Conservation (phyloP, 2,888 invertebrate genomes). For the Pseudoips prasinana region DNA sequence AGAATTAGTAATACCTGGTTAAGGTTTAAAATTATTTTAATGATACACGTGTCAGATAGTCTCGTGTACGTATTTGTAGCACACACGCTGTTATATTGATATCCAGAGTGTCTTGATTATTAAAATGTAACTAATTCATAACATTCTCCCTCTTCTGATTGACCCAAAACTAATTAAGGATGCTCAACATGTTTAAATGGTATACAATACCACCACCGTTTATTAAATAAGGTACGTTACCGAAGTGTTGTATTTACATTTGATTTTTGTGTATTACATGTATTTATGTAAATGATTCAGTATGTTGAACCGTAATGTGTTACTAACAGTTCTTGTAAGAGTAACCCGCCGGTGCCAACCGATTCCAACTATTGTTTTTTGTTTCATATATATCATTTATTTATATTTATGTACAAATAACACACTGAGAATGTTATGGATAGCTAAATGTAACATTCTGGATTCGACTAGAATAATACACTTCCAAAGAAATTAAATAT, state of each 20-base stretch:
- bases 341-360: conserved; percentile 71
- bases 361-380: conserved; percentile 25
- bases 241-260: conserved; percentile 65
- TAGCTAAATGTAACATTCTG: conserved; percentile 52
- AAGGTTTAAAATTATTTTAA: too few species aligned
- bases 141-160: conserved; percentile 81
- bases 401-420: conserved; percentile 29
- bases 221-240: conserved; percentile 77
- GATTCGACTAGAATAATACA: conserved; percentile 22
- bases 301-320: conserved; percentile 61
- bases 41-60: too few species aligned
- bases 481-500: conserved; percentile 21
- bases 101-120: conserved; percentile 53
- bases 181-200: conserved; percentile 79
- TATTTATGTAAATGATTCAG: conserved; percentile 48
- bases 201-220: conserved; percentile 77
- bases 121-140: conserved; percentile 79
- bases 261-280: conserved; percentile 73
- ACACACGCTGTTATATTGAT: conserved; percentile 48
- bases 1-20: too few species aligned
- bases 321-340: conserved; percentile 56
- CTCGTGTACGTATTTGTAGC: conserved; percentile 22
- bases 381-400: conserved; percentile 29
- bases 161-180: conserved; percentile 81
- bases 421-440: conserved; percentile 75